Percentiles rank a stretch among this genome's conserved stretches.
These are phyloP conservation scores for Tadarida brasiliensis DNA, from an alignment of 2,797 vertebrate genomes.

Conservation along the genomic window DNA sequence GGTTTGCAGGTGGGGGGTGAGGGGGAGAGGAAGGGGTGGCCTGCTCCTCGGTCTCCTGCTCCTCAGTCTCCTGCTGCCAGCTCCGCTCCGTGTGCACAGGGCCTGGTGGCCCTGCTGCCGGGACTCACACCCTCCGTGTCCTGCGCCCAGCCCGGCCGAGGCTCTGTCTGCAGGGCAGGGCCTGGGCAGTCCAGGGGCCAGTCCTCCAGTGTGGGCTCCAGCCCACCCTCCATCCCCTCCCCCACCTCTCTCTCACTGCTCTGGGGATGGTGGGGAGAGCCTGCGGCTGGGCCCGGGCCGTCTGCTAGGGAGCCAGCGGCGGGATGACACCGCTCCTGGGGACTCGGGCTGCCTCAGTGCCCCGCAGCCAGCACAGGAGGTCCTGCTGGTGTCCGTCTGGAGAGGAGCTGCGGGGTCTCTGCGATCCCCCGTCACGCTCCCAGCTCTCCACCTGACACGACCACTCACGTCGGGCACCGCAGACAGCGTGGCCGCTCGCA, in stretches of 20 bases:
- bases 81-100: rapidly evolving
- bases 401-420: not conserved
- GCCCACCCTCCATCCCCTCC: rapidly evolving
- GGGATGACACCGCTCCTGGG: rapidly evolving
- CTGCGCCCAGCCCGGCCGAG: not conserved
- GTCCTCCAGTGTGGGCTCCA: rapidly evolving
- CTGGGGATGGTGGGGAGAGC: not conserved
- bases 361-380: not conserved
- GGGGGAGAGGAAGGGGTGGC: not conserved
- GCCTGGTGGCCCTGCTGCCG: not conserved
- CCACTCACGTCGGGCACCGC: not conserved
- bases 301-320: rapidly evolving
- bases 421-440: rapidly evolving
- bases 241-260: not conserved
- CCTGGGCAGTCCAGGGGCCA: not conserved
- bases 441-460: not conserved
- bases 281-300: rapidly evolving
- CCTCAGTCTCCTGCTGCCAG: not conserved
- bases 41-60: not conserved
- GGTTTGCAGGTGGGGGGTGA: constrained; percentile 41
- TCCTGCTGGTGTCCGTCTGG: rapidly evolving
- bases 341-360: not conserved
- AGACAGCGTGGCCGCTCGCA: rapidly evolving
- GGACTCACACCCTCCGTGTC: not conserved
- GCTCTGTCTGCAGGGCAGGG: not conserved